phyloP scores from a whole-genome alignment of 2,113 vertebrate genomes.

The Paracanthobrama guichenoti region DNA sequence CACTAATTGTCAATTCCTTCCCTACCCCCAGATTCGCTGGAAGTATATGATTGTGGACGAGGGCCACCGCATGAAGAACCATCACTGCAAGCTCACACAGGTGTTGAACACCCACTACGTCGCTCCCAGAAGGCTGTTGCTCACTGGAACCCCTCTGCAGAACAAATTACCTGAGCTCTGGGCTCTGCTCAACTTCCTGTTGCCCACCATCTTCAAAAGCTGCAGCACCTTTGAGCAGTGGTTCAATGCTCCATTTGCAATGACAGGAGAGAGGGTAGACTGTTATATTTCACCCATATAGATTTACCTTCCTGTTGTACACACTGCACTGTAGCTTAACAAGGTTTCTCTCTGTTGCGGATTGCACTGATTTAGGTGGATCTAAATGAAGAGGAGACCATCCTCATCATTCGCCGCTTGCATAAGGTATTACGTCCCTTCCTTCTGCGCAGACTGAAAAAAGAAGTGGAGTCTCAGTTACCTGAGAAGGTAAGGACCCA shows the following conservation, averaged over 20 bases:
- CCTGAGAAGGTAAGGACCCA: conserved; percentile 87
- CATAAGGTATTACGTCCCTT: conserved; percentile 97
- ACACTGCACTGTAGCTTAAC: neutral
- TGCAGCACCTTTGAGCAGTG: conserved; percentile 98
- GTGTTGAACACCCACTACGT: conserved; percentile 98
- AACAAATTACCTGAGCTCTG: conserved; percentile 97
- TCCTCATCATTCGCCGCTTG: conserved; percentile 94
- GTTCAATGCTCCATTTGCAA: conserved; percentile 98
- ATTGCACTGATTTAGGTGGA: conserved; percentile 80
- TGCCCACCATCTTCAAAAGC: conserved; percentile 98
- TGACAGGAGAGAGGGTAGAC: conserved; percentile 94
- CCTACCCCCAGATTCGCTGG: conserved; percentile 87
- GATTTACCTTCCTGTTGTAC: neutral
- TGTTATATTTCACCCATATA: neutral
- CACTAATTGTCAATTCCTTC: neutral
- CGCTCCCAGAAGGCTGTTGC: conserved; percentile 89
- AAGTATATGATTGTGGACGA: conserved; percentile 99
- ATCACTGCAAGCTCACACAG: conserved; percentile 97
- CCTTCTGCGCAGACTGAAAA: conserved; percentile 91
- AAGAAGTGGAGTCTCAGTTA: conserved; percentile 97
- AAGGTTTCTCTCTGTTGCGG: neutral
- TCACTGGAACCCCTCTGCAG: conserved; percentile 94
- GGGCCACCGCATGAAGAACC: conserved; percentile 98
- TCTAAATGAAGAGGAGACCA: conserved; percentile 97
- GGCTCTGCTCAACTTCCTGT: conserved; percentile 97